Base-by-base conservation (phyloP, 2,113 vertebrate genomes). In the Melanostigma gelatinosum region DNA sequence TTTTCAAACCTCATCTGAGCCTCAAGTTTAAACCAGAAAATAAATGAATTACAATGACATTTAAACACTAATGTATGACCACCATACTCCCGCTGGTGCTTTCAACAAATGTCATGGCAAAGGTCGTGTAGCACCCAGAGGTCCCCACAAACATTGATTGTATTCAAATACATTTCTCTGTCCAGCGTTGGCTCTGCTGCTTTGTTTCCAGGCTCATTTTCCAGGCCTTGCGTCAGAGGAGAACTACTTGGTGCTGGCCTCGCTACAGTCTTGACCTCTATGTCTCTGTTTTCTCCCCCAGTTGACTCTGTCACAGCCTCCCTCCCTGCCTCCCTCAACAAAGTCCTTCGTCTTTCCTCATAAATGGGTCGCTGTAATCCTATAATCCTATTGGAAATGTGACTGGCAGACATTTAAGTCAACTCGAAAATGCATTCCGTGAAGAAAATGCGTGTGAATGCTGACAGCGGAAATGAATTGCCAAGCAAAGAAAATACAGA, bases 331-430 rank as follows among this genome's bases (percentile, higher is more conserved):
- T 24, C 42, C 7, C 50, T 42, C 40, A 10, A 2, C 20, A 52
- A 52, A 52, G 50, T 52, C 18, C 48, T 22, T 6, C 62, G 44
- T 72, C 46, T 52, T 32, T 67, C 24, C 48, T 64, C 63, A 60
- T 62, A 36, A 48, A 79, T 85, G 60, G 60, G 70, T 13, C 0
- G 2, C 15, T 67, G 12, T 48, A 27, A 63, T 58, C 65, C 2
- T 70, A 74, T 58, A 55, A 82, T 64, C 79, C 7, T 29, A 83
- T 86, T 68, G 77, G 8, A 80, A 75, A 80, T 70, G 50, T 63
- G 52, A 79, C 73, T 64, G 69, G 2, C 29, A 66, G 61, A 80
- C 61, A 70, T 78, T 57, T 55, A 67, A 66, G 62, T 46, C 13
- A 22, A 52, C 20, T 52, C 9, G 50, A 52, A 52, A 52, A 50